Evolutionary conservation across 2,797 vertebrate species (phyloP), one percentile per base, ranked within the genome.

Genomic region (Clarias pachynema): DNA sequence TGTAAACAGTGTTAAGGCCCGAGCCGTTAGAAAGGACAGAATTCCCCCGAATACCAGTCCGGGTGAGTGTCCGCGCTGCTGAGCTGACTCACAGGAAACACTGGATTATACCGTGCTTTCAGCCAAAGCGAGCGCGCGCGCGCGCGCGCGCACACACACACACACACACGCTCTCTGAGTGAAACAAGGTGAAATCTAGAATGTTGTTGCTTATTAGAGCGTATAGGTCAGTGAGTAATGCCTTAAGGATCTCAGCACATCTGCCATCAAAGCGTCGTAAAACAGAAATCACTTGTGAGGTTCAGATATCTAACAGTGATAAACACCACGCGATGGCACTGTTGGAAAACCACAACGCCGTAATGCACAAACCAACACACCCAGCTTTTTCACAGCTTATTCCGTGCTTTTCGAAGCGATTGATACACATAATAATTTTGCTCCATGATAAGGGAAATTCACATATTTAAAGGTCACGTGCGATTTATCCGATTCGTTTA

Each of bases 31-130:
- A 24, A 62, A 66, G 82, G 88, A 83, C 88, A 89, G 82, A 94
- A 94, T 91, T 92, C 89, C 91, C 90, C 92, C 88, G 86, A 89
- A 95, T 95, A 95, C 94, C 90, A 92, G 57, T 40, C 2, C 1
- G 82, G 89, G 87, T 95, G 93, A 95, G 91, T 93, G 80, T 88
- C 72, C 82, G 22, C 75, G 82, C 63, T 85, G 85, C 87, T 89
- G 87, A 70, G 15, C 73, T 95, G 93, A 96, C 88, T 95, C 95
- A 96, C 90, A 92, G 92, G 93, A 94, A 94, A 89, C 84, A 40
- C 86, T 40, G 81, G 86, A 86, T 93, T 91, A 86, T 87, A 77
- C 88, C 89, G 86, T 70, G 31, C 26, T 31, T 72, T 60, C 68
- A 82, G 73, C 77, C 81, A 86, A 87, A 82, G 24, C n/a, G 49